Percentiles rank a stretch among this genome's conserved stretches.
Evolutionary conservation across 2,113 vertebrate genomes (phyloP).

Genomic region (Chrysemys picta): DNA sequence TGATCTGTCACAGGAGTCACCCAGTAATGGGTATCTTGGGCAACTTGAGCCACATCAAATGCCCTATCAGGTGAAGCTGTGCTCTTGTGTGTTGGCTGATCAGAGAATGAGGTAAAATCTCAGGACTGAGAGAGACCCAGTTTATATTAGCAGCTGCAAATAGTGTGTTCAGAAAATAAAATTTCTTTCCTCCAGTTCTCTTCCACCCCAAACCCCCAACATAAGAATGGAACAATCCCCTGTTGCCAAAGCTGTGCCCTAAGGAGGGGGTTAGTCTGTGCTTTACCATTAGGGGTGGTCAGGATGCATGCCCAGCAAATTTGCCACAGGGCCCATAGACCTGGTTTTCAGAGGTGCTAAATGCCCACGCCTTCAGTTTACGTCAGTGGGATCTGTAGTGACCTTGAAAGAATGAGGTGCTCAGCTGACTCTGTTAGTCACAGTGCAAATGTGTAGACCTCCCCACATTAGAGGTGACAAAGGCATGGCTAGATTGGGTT

Average conservation of each 20-base stretch:
- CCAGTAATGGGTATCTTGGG: background rate
- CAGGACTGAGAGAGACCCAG: background rate
- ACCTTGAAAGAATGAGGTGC: conserved; percentile 33
- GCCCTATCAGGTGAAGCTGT: background rate
- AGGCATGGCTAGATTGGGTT: conserved; percentile 32
- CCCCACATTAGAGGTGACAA: conserved; percentile 1
- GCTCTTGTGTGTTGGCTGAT: background rate
- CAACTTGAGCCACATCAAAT: background rate
- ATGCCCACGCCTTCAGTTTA: background rate
- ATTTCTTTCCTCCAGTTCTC: background rate
- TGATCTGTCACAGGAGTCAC: background rate
- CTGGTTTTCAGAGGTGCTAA: background rate
- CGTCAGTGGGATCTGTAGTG: conserved; percentile 13
- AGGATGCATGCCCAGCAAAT: accelerated
- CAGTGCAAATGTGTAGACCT: conserved; percentile 11
- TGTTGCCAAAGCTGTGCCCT: background rate
- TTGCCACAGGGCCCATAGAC: background rate
- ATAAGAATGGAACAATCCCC: background rate
- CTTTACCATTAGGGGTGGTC: background rate
- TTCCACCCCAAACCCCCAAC: background rate
- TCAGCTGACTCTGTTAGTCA: background rate
- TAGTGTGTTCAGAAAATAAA: background rate
- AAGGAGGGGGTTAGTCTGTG: background rate
- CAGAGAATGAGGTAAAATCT: background rate
- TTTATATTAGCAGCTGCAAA: background rate